Evolutionary conservation across 2,888 invertebrate genomes (phyloP).

Genomic region (Globia sparganii): DNA sequence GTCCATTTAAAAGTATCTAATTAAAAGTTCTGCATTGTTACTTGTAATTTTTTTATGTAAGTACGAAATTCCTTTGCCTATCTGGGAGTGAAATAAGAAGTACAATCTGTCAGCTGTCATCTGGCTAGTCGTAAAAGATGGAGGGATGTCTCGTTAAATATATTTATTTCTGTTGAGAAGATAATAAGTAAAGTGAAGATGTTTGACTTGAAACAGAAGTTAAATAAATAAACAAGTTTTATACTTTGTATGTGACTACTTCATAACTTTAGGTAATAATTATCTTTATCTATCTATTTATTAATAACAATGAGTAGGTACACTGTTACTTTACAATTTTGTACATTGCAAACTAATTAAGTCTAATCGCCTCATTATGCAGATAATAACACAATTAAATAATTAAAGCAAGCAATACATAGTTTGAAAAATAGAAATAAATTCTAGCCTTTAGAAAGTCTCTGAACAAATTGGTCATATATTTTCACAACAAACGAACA

Average conservation of each 20-base stretch:
- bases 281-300: not conserved
- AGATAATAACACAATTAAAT: not conserved
- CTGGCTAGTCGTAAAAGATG: constrained; percentile 37
- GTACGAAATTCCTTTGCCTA: constrained; percentile 51
- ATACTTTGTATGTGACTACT: not conserved
- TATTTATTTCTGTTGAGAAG: constrained; percentile 42
- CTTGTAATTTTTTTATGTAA: constrained; percentile 37
- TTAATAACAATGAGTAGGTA: too few species aligned
- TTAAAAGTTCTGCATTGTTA: constrained; percentile 50
- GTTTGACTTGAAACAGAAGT: not conserved
- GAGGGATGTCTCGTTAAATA: constrained; percentile 42
- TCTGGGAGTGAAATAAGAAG: constrained; percentile 44
- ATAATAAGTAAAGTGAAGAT: constrained; percentile 24
- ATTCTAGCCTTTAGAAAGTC: too few species aligned
- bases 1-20: constrained; percentile 30
- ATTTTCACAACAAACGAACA: not conserved
- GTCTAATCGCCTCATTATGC: not conserved
- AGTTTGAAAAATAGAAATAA: too few species aligned
- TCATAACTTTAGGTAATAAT: not conserved
- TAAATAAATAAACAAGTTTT: constrained; percentile 4
- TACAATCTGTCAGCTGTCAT: constrained; percentile 56
- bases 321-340: too few species aligned
- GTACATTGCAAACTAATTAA: not conserved
- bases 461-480: not conserved
- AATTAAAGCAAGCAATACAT: too few species aligned